phyloP scores from a whole-genome alignment of 2,113 vertebrate genomes.

The Rhipidura dahli region DNA sequence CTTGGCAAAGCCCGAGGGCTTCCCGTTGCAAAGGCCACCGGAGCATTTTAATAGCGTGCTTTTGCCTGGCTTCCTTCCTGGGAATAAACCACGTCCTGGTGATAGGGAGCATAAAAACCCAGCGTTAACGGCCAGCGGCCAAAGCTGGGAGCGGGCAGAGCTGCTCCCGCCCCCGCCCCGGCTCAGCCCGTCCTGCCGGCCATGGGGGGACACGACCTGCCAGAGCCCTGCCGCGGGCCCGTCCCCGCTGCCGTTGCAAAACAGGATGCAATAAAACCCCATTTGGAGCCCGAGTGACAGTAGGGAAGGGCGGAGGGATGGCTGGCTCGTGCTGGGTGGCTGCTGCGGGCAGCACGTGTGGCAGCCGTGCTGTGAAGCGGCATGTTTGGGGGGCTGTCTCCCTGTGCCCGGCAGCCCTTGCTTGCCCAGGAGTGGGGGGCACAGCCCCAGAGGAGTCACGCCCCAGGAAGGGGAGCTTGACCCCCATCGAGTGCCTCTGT shows the following conservation, averaged over 20 bases:
- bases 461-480: not conserved
- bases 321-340: not conserved
- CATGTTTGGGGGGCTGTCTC: accelerated
- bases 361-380: not conserved
- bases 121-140: not conserved
- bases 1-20: not conserved
- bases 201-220: not conserved
- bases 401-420: accelerated
- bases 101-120: not conserved
- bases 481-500: accelerated
- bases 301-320: not conserved
- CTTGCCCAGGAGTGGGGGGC: not conserved
- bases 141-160: not conserved
- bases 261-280: constrained; percentile 24
- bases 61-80: constrained; percentile 31
- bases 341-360: not conserved
- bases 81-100: constrained; percentile 33
- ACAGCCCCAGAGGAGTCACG: not conserved
- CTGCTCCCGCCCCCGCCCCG: accelerated
- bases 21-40: not conserved
- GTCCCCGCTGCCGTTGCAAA: not conserved
- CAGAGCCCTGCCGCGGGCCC: accelerated
- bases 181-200: not conserved
- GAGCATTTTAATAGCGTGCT: not conserved
- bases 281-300: not conserved